phyloP scores from a whole-genome alignment of 2,113 vertebrate species.

The Gasterosteus nipponicus region DNA sequence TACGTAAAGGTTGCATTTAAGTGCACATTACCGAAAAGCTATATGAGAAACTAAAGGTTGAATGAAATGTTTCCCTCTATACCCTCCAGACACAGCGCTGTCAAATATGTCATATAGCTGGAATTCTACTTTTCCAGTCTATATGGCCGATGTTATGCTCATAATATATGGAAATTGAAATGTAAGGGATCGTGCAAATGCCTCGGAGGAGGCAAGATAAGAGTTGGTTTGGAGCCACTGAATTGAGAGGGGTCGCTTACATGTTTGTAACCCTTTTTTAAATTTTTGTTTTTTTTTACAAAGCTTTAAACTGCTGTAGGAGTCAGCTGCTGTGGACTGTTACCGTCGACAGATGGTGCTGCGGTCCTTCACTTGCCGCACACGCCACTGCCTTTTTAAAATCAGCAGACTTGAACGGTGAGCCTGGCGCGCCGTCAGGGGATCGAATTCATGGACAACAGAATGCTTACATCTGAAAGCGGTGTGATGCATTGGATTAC shows the following conservation, averaged over 20 bases:
- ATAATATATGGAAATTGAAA: conserved; percentile 41
- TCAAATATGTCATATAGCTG: neutral
- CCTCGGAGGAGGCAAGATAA: conserved; percentile 14
- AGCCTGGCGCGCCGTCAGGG: conserved; percentile 37
- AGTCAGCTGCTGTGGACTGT: neutral
- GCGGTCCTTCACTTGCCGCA: conserved; percentile 53
- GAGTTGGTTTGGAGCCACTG: conserved; percentile 27
- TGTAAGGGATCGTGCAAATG: conserved; percentile 36
- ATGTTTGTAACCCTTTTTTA: too few relatives aligned
- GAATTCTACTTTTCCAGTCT: conserved; percentile 1
- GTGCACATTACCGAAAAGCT: neutral
- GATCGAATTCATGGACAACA: conserved; percentile 62
- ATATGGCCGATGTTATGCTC: neutral
- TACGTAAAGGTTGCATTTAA: neutral
- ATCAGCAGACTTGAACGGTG: conserved; percentile 16
- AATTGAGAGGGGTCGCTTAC: neutral
- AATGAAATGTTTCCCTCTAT: neutral
- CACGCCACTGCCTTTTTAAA: neutral
- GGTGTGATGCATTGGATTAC: conserved; percentile 43
- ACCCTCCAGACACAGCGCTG: neutral
- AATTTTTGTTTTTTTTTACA: neutral
- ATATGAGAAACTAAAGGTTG: neutral
- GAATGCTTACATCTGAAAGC: conserved; percentile 40
- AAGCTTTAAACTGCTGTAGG: conserved; percentile 6
- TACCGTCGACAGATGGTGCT: conserved; percentile 72